Evolutionary conservation across 1,140 invertebrate genomes (phyloP), one percentile per base, ranked within the genome.

Genomic region (Caenorhabditis briggsae): DNA sequence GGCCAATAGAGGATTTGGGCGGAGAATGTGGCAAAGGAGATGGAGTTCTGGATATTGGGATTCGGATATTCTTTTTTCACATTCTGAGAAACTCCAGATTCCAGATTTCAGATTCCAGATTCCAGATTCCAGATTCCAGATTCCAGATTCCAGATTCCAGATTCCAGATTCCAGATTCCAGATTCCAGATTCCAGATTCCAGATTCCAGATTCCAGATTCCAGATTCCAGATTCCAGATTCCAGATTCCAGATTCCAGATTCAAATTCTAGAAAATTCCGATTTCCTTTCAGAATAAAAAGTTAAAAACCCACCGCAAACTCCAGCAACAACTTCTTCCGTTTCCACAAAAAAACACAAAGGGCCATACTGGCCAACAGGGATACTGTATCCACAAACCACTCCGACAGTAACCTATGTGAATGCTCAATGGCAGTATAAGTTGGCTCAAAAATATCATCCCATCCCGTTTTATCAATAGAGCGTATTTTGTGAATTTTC

Each of bases 1-100:
- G 70, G 70, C 70, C 70, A 78, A 46, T 78, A 78, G n/a, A 78
- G 70, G n/a, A 78, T 20, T 50, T 78, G 70, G 6, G 70, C 70
- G 11, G 70, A 78, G 46, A 78, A 78, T 2, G 70, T 50, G 9
- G 70, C 70, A 5, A 78, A 78, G 8, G 70, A 53, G 16, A 78
- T 78, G 20, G 20, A 78, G 70, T 78, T 78, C 70, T 78, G 43
- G 43, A 70, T 46, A 5, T 16, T 16, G 1, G 5, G n/a, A 58
- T 6, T 18, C 8, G n/a, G n/a, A n/a, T n/a, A n/a, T n/a, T n/a
- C n/a, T n/a, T n/a, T n/a, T n/a, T n/a, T n/a, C n/a, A n/a, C n/a
- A n/a, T n/a, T n/a, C n/a, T n/a, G n/a, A n/a, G n/a, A n/a, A n/a
- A n/a, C n/a, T n/a, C 33, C 33, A 33, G 33, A 33, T 33, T 33